phyloP scores from a whole-genome alignment of 2,113 vertebrate species.

The Stegostoma tigrinum region DNA sequence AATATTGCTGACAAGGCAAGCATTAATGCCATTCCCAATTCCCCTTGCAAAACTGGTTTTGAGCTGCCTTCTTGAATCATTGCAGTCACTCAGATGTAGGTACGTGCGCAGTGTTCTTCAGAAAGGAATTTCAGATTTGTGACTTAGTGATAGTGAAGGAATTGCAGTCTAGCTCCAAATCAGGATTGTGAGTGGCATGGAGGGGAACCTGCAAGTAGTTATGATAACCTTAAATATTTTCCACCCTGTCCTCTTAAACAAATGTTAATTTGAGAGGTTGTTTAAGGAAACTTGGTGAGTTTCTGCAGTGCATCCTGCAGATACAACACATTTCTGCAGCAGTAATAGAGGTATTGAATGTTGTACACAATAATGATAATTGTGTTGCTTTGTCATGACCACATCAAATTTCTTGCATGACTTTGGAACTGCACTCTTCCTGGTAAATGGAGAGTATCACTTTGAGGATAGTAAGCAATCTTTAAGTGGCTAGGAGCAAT shows the following conservation, averaged over 20 bases:
- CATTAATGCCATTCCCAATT: not conserved
- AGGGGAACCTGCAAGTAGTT: not conserved
- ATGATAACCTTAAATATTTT: too few species aligned
- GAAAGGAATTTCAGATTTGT: not conserved
- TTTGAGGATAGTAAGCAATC: not conserved
- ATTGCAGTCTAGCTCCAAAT: not conserved
- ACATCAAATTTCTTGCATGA: not conserved
- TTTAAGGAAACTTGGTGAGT: not conserved
- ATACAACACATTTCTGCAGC: not conserved
- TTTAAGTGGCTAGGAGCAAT: not conserved
- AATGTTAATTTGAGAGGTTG: not conserved
- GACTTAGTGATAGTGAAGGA: not conserved
- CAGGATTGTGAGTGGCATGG: not conserved
- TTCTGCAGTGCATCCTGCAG: not conserved
- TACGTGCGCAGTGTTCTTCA: not conserved
- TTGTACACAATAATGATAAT: not conserved
- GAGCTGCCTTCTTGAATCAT: not conserved
- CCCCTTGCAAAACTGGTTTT: not conserved
- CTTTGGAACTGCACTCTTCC: not conserved
- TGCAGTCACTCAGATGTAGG: not conserved
- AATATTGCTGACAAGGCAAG: too few species aligned
- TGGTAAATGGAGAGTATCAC: not conserved
- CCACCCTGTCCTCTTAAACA: not conserved
- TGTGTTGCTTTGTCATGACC: not conserved
- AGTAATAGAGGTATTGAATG: not conserved